Evolutionary conservation across 2,113 vertebrate species (phyloP).

Genomic region (Anguilla japonica): DNA sequence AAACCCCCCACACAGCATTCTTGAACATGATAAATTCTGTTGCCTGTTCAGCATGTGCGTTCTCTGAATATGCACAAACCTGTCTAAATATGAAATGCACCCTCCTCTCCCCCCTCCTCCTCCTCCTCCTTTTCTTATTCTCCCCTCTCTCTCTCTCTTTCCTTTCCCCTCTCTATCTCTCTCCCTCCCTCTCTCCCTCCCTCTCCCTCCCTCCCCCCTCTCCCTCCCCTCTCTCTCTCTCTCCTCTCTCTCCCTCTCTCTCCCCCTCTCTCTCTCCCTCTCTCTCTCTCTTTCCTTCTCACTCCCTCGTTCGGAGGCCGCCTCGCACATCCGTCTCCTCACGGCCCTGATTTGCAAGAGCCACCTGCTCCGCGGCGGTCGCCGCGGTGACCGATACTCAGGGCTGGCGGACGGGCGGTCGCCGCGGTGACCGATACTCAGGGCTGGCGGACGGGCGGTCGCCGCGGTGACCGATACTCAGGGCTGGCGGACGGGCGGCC

Average conservation of each 20-base stretch:
- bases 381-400: constrained; percentile 46
- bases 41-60: constrained; percentile 27
- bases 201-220: no score
- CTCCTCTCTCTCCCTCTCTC: no score
- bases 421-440: constrained; percentile 45
- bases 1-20: constrained; percentile 56
- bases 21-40: constrained; percentile 50
- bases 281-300: no score
- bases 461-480: constrained; percentile 46
- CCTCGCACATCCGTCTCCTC: constrained; percentile 44
- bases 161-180: no score
- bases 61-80: constrained; percentile 56
- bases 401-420: constrained; percentile 19
- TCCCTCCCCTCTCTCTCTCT: no score
- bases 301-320: constrained; percentile 8
- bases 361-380: constrained; percentile 39
- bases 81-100: constrained; percentile 23
- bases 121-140: constrained; percentile 27
- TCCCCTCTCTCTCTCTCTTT: constrained; percentile 13
- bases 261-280: no score
- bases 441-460: constrained; percentile 42
- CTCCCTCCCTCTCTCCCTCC: no score
- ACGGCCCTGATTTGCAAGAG: constrained; percentile 61
- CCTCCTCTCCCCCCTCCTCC: constrained; percentile 35
- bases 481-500: constrained; percentile 18